Conservation (phyloP, 1,140 invertebrate species). For the Lepidostoma basale region DNA sequence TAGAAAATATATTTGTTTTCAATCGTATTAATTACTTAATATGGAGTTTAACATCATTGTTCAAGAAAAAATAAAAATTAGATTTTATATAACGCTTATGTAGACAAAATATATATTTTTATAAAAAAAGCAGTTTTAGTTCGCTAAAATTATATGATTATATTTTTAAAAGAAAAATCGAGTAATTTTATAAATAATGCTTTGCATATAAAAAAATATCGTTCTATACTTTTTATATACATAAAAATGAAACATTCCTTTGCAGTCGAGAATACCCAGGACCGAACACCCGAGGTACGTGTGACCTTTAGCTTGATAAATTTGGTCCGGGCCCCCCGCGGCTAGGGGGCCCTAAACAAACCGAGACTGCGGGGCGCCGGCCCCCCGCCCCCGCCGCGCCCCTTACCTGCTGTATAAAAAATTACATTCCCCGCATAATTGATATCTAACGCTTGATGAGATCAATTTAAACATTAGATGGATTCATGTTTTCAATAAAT, state of each 20-base stretch:
- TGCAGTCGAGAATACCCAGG: background rate
- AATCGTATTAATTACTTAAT: too few species aligned
- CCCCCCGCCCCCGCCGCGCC: constrained; percentile 48
- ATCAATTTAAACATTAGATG: background rate
- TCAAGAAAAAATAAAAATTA: too few species aligned
- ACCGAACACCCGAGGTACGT: background rate
- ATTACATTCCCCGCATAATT: constrained; percentile 37
- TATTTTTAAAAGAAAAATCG: background rate
- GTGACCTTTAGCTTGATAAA: constrained; percentile 42
- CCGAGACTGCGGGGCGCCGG: constrained; percentile 62
- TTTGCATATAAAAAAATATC: background rate
- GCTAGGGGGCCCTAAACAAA: constrained; percentile 56
- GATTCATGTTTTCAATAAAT: constrained; percentile 17
- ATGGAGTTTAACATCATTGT: too few species aligned
- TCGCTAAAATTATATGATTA: background rate
- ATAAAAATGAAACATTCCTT: too few species aligned
- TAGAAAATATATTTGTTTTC: too few species aligned
- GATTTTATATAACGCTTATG: too few species aligned
- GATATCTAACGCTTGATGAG: constrained; percentile 43
- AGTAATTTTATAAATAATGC: background rate
- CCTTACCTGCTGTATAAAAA: constrained; percentile 14
- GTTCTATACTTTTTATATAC: too few species aligned
- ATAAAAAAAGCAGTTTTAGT: too few species aligned
- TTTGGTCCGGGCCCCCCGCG: constrained; percentile 48
- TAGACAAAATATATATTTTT: too few species aligned